phyloP scores from a whole-genome alignment of 2,888 invertebrate species.

The Drosophila pegasa region DNA sequence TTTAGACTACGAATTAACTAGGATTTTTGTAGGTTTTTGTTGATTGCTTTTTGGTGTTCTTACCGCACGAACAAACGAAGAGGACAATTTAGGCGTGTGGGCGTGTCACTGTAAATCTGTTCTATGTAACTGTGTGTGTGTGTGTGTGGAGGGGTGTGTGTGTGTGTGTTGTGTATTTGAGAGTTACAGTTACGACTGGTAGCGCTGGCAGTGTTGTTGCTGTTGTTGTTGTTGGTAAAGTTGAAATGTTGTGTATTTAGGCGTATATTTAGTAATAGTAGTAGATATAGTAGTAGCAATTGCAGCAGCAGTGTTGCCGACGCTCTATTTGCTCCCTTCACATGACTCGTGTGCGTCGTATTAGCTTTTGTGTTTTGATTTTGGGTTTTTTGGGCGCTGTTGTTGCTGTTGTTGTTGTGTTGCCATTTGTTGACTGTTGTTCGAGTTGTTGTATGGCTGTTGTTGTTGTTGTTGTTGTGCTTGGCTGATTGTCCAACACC shows the following conservation, averaged over 20 bases:
- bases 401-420: slow-evolving; percentile 39
- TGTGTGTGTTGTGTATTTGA: slow-evolving; percentile 4
- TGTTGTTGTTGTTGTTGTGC: slow-evolving; percentile 50
- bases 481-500: slow-evolving; percentile 66
- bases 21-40: neutral
- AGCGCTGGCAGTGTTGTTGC: slow-evolving; percentile 51
- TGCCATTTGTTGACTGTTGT: slow-evolving; percentile 31
- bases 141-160: neutral
- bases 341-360: slow-evolving; percentile 82
- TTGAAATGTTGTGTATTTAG: slow-evolving; percentile 21
- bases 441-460: slow-evolving; percentile 24
- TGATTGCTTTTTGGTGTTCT: slow-evolving; percentile 62
- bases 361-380: slow-evolving; percentile 83
- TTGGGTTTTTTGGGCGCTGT: slow-evolving; percentile 71
- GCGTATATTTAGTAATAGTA: slow-evolving; percentile 28
- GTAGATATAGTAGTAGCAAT: slow-evolving; percentile 40
- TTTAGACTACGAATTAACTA: slow-evolving; percentile 57
- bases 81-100: slow-evolving; percentile 46
- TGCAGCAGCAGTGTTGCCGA: slow-evolving; percentile 38
- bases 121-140: slow-evolving; percentile 20
- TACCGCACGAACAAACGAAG: slow-evolving; percentile 69
- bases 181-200: slow-evolving; percentile 38
- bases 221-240: slow-evolving; percentile 28
- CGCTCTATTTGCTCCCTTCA: slow-evolving; percentile 33
- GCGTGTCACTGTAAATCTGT: slow-evolving; percentile 33